phyloP scores from a whole-genome alignment of 2,113 vertebrate genomes.

The Bufo gargarizans region DNA sequence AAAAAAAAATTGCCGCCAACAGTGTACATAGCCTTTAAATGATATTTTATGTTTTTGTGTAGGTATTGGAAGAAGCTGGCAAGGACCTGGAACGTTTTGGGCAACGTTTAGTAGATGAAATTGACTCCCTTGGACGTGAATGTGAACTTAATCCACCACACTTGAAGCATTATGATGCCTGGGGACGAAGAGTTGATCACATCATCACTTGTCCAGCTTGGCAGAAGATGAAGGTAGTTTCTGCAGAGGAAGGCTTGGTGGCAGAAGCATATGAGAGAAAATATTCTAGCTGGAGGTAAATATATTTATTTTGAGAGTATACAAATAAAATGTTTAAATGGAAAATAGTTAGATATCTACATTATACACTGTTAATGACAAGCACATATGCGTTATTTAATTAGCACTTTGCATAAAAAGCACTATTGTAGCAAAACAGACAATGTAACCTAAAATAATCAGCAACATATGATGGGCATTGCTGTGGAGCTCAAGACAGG shows the following conservation, averaged over 20 bases:
- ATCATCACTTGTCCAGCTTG: constrained; percentile 77
- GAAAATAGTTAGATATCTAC: not conserved
- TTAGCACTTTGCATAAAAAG: no score
- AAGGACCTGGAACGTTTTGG: constrained; percentile 77
- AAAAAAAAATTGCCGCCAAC: no score
- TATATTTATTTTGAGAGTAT: not conserved
- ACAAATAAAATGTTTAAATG: not conserved
- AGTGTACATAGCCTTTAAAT: no score
- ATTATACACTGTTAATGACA: no score
- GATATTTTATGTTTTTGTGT: not conserved
- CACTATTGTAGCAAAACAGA: no score
- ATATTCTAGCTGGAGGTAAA: constrained; percentile 77
- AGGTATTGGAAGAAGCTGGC: constrained; percentile 65
- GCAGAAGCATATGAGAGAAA: constrained; percentile 78
- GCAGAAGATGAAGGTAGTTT: constrained; percentile 79
- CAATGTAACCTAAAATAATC: no score
- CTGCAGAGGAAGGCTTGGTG: constrained; percentile 76
- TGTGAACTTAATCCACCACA: constrained; percentile 76
- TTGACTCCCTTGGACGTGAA: constrained; percentile 73
- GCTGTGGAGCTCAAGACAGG: no score
- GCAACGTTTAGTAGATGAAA: constrained; percentile 68
- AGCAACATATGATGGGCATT: no score
- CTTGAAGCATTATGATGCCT: constrained; percentile 74
- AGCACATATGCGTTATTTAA: no score
- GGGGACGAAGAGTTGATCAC: constrained; percentile 74